These are phyloP conservation scores for Ciona savignyi DNA, from an alignment of 23 tunicate species.

Conservation along the genomic window DNA sequence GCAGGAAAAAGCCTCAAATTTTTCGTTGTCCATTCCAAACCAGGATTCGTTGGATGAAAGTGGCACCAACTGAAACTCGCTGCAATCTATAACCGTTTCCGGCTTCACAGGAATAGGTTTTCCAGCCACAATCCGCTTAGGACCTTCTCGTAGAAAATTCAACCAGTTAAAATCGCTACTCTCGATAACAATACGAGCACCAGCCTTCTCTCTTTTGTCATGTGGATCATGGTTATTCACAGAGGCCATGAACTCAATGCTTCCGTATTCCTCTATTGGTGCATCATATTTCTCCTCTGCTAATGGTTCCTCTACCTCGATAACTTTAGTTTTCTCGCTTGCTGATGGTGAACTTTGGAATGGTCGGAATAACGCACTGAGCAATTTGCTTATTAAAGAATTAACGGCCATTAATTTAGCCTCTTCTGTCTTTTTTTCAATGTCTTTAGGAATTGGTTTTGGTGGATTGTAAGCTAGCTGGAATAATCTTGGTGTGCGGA, in stretches of 20 bases:
- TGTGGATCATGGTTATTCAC: constrained; percentile 32
- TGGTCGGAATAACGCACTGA: background rate
- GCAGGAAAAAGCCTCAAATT: constrained; percentile 74
- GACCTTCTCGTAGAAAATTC: constrained; percentile 42
- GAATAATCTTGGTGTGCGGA: constrained; percentile 26
- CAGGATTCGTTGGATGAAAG: constrained; percentile 12
- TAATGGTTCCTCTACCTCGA: background rate
- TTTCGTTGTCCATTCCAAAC: constrained; percentile 78
- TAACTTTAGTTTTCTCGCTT: background rate
- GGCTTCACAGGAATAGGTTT: constrained; percentile 19
- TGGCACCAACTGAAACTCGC: constrained; percentile 41
- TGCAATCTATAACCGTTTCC: constrained; percentile 6
- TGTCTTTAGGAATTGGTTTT: background rate
- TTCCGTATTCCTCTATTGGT: constrained; percentile 4
- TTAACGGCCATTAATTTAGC: background rate
- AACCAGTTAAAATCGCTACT: constrained; percentile 15
- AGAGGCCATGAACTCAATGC: constrained; percentile 55
- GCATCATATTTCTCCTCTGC: background rate
- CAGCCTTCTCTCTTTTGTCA: constrained; percentile 20
- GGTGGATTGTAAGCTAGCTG: constrained; percentile 53
- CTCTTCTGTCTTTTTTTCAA: background rate
- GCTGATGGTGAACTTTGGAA: background rate
- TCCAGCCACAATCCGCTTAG: constrained; percentile 9
- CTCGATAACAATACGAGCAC: constrained; percentile 12
- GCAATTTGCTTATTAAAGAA: background rate